Evolutionary conservation across 2,113 vertebrate species (phyloP), one percentile per base, ranked within the genome.

Genomic region (Podarcis cretensis): DNA sequence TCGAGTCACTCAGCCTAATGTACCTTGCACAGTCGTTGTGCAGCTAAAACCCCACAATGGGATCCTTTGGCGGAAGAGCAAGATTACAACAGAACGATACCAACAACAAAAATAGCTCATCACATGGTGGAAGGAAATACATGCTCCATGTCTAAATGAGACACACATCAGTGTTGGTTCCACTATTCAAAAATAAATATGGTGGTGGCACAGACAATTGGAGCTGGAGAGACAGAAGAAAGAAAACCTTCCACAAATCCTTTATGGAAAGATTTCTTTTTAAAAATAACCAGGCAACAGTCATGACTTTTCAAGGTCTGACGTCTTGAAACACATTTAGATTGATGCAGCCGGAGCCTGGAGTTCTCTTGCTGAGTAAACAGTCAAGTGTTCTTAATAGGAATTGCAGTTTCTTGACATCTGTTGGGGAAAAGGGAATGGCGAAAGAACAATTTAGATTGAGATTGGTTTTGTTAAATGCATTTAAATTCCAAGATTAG

Each of bases 401-500:
- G 97, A 97, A 97, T 95, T 96, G 97, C 97, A 95, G 96, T 96
- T 97, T 97, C 97, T 97, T 96, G 91, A 98, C 97, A 98, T 98
- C 97, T 98, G 97, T 97, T 97, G 95, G 97, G 97, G 97, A 96
- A 97, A 97, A 97, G 96, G 96, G 97, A 97, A 97, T 93, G 96
- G 97, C 90, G 96, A 96, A 97, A 97, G 96, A 97, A 97, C 97
- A 96, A 97, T 98, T 97, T 97, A 97, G 96, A 97, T 94, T 92
- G 97, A 98, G 97, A 98, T 97, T 98, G 97, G 97, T 97, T 98
- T 98, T 98, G 97, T 98, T 98, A 98, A 98, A 98, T 98, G 97
- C 97, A 98, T 98, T 98, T 98, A 98, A 98, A 98, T 97, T 98
- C 97, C 97, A 97, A 97, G 97, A 98, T 98, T 98, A 98, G 97